Percentiles rank a stretch among this genome's conserved stretches.
These are phyloP conservation scores for Pyrocephalus nanus DNA, from an alignment of 2,797 vertebrate species.

Conservation along the genomic window DNA sequence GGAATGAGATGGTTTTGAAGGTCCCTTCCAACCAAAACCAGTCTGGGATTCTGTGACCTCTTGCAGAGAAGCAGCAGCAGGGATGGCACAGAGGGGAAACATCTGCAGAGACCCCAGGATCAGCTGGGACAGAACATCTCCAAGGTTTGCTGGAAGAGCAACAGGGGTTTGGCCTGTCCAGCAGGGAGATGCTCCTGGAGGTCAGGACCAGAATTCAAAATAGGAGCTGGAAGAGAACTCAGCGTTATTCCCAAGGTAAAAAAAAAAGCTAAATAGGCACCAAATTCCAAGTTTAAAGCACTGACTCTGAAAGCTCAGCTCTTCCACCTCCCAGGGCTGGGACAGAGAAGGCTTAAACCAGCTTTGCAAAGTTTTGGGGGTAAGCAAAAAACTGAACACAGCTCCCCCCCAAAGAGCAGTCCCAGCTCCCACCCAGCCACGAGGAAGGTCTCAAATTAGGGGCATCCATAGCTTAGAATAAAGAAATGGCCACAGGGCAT, in stretches of 20 bases:
- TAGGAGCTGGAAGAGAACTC: background rate
- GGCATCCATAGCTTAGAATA: too few relatives aligned
- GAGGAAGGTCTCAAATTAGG: background rate
- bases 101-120: background rate
- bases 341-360: accelerated
- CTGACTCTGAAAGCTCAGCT: background rate
- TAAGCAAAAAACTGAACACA: background rate
- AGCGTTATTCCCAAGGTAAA: background rate
- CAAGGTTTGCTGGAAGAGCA: background rate
- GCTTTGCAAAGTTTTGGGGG: background rate
- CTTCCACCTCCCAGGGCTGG: background rate
- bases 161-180: background rate
- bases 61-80: background rate
- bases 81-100: background rate
- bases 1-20: background rate
- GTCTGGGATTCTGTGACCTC: background rate
- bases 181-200: background rate
- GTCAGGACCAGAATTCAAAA: background rate
- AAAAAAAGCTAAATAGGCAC: background rate
- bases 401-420: background rate
- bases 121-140: background rate
- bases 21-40: background rate
- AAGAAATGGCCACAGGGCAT: background rate
- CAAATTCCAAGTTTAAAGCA: background rate
- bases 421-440: background rate